Percentiles rank a stretch among this genome's conserved stretches.
Evolutionary conservation across 2,888 invertebrate species (phyloP).

Genomic region (Theodoxus fluviatilis): DNA sequence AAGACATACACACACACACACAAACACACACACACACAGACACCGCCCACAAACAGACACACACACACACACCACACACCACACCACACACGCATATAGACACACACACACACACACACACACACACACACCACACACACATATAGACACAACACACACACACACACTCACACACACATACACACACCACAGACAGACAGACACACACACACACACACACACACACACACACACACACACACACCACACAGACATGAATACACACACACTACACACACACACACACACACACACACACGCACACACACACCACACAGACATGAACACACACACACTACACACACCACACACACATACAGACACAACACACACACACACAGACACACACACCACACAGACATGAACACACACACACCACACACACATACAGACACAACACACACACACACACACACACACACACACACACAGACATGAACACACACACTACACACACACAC

Average conservation of each 20-base stretch:
- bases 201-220: neutral
- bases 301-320: constrained; percentile 75
- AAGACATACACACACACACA: neutral
- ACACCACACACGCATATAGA: neutral
- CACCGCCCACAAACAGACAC: constrained; percentile 70
- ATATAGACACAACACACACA: too few relatives aligned
- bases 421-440: neutral
- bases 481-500: too few relatives aligned
- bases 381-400: constrained; percentile 77
- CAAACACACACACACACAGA: neutral
- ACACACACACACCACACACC: too few relatives aligned
- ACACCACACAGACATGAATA: neutral
- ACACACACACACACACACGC: neutral
- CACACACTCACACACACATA: neutral
- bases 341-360: neutral
- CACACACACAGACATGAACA: constrained; percentile 60
- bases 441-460: neutral
- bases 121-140: constrained; percentile 72
- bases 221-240: too few relatives aligned
- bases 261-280: neutral
- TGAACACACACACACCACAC: too few relatives aligned
- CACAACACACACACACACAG: neutral
- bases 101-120: neutral
- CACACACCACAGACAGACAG: neutral
- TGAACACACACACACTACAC: neutral